Base-by-base conservation (phyloP, 2,888 invertebrate species). In the Cenopis cana region DNA sequence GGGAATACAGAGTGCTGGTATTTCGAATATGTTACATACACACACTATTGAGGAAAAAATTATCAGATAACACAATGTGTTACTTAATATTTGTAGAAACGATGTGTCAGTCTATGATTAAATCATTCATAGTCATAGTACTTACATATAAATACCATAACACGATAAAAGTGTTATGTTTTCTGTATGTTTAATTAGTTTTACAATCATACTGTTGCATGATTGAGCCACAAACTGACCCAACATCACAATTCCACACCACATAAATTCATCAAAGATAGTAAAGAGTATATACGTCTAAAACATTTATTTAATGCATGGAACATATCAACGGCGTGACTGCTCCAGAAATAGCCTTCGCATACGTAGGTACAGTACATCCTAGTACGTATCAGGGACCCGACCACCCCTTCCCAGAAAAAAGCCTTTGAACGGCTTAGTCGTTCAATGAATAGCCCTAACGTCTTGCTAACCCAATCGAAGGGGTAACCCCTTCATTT, bases 211-310 rank as follows among this genome's bases (percentile, higher is more conserved):
- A 12, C n/a, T 46, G n/a, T n/a, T 46, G 11, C 18, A 36, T 9
- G 12, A 36, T 36, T 18, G 52, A 36, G 20, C 33, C 36, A 52
- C 14, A n/a, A 33, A 64, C 20, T 54, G 24, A 64, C 38, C 54
- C 38, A 52, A 18, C 17, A 8, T 36, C n/a, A 46, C 46, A 46
- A 46, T n/a, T 46, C 64, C 20, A 38, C 24, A 24, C n/a, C n/a
- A n/a, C 59, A 70, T 70, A 70, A 70, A 66, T 60, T 66, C 54
- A 70, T 70, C 33, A 54, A 46, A 57, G 64, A 59, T 64, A 65
- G 59, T 70, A 70, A 46, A 70, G 41, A 65, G 59, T 46, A 33
- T n/a, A n/a, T n/a, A n/a, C 65, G 59, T 54, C 33, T 33, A 64
- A 11, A 69, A 70, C 65, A 46, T 52, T 64, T 60, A 65, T 70